These are phyloP conservation scores for Himalopsyche japonica DNA, from an alignment of 2,888 invertebrate species.

Conservation along the genomic window DNA sequence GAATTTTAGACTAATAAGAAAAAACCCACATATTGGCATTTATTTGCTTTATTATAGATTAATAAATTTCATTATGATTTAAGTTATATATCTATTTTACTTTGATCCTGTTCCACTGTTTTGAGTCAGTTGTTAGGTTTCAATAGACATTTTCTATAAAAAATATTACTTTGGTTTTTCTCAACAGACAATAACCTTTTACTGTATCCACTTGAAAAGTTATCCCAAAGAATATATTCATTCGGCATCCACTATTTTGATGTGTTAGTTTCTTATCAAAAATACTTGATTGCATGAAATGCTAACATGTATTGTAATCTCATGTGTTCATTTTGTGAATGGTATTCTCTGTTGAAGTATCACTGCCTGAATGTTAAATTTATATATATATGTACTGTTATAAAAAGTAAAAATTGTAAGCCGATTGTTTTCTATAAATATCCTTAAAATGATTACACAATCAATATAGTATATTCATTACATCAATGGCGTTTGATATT, in stretches of 20 bases:
- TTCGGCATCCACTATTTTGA: neutral
- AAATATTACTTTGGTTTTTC: neutral
- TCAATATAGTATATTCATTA: neutral
- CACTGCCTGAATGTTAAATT: neutral
- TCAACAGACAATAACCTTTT: neutral
- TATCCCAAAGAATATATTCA: neutral
- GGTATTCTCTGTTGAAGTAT: neutral
- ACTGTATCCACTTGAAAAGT: neutral
- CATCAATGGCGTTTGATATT: neutral
- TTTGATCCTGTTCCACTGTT: too few species aligned
- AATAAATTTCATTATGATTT: too few species aligned
- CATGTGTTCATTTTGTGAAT: neutral
- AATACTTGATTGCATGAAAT: neutral
- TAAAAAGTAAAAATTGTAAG: neutral
- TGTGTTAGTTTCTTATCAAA: neutral
- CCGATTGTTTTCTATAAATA: neutral
- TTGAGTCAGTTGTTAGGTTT: neutral
- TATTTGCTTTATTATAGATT: too few species aligned
- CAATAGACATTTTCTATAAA: neutral
- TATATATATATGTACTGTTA: neutral
- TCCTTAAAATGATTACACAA: too few species aligned
- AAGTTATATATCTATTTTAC: too few species aligned
- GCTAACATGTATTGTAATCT: neutral
- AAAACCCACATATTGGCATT: too few species aligned
- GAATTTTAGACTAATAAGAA: too few species aligned